Conservation (phyloP, 2,888 invertebrate species). For the Tholera decimalis region DNA sequence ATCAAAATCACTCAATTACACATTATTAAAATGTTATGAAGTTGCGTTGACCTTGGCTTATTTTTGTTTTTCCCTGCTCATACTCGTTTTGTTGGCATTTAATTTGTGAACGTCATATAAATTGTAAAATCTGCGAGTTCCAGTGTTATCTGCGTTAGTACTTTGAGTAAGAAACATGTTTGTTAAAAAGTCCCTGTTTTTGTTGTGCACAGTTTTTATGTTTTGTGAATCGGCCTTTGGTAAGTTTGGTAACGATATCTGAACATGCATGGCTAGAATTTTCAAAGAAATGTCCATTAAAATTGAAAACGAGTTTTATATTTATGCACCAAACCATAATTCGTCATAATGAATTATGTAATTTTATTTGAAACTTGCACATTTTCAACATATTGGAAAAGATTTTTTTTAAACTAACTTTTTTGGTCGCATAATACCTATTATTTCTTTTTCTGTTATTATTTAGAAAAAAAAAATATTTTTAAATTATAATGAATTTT, state of each 20-base stretch:
- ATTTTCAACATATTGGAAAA: no score
- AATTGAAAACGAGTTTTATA: neutral
- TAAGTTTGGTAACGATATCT: conserved; percentile 51
- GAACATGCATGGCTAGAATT: neutral
- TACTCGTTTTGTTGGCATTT: conserved; percentile 2
- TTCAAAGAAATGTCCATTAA: neutral
- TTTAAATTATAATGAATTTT: neutral
- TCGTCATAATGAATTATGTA: no score
- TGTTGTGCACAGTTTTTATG: conserved; percentile 37
- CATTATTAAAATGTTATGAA: conserved; percentile 16
- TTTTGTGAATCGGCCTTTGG: conserved; percentile 44
- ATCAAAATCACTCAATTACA: conserved; percentile 24
- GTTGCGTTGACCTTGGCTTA: conserved; percentile 16
- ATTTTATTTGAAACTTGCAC: no score
- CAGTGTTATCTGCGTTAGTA: conserved; percentile 22
- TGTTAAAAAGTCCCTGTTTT: conserved; percentile 26
- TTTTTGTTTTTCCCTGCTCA: conserved; percentile 23
- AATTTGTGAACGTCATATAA: conserved; percentile 42
- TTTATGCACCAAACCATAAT: neutral
- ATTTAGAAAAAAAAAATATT: no score
- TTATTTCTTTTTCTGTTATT: no score
- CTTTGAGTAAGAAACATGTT: conserved; percentile 37
- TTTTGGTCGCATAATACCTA: no score
- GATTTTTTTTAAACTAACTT: no score
- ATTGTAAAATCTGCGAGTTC: neutral